A percentile compares a stretch with the other conserved stretches of the same genome.
Evolutionary conservation across 1,140 invertebrate species (phyloP).

Genomic region (Cydia fagiglandana): DNA sequence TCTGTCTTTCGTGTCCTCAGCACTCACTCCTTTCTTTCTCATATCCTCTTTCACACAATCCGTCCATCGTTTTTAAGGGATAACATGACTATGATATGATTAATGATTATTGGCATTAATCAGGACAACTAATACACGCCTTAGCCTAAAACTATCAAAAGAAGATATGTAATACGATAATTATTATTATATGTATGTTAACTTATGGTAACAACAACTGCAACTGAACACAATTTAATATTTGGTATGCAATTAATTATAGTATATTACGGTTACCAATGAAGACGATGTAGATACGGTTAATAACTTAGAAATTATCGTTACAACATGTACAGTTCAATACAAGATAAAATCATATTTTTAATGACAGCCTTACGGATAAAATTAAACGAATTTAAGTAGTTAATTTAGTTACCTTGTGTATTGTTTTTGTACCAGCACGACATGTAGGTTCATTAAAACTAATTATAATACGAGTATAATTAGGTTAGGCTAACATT

Average conservation of each 20-base stretch:
- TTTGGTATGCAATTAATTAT: not conserved
- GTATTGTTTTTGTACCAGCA: not conserved
- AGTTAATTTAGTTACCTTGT: not conserved
- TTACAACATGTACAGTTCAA: not conserved
- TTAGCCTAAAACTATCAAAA: no score
- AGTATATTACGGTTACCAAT: no score
- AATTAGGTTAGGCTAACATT: slow-evolving; percentile 4
- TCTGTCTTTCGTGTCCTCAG: no score
- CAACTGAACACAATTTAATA: slow-evolving; percentile 33
- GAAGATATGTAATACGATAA: no score
- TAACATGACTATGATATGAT: not conserved
- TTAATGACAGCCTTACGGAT: not conserved
- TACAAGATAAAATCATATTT: no score
- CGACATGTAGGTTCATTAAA: not conserved
- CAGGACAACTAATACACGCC: slow-evolving; percentile 7
- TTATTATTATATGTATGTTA: no score
- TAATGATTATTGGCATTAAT: not conserved
- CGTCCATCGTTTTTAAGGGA: no score
- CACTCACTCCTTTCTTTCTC: no score
- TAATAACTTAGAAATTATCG: not conserved
- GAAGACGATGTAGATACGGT: no score
- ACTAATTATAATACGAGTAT: not conserved
- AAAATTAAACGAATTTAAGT: not conserved
- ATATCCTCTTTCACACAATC: no score
- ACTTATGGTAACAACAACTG: not conserved